Conservation (phyloP, 2,797 vertebrate species). For the Varecia variegata region DNA sequence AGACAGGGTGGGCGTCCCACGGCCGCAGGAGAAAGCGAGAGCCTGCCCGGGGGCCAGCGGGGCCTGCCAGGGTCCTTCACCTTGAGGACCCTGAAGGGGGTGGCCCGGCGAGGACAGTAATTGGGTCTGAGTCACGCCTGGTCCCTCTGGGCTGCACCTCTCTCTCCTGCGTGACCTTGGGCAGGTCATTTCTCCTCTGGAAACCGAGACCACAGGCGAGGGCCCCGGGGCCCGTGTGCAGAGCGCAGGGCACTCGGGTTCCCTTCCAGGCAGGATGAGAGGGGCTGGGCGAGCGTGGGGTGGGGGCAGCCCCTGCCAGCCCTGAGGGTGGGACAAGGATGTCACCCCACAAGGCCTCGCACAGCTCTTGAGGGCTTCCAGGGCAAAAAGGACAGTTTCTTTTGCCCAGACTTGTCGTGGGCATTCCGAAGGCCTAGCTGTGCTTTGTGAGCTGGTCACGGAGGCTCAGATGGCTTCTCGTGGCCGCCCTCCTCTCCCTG, state of each 20-base stretch:
- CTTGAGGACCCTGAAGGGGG: background rate
- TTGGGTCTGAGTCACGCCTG: background rate
- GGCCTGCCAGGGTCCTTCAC: background rate
- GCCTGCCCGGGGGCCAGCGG: accelerated
- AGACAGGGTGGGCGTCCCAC: background rate
- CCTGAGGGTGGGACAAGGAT: too few relatives aligned
- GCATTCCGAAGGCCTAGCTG: conserved; percentile 58
- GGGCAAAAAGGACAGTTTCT: background rate
- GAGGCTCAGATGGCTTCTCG: background rate
- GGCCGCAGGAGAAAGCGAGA: accelerated
- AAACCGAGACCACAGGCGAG: background rate
- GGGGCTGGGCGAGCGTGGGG: background rate
- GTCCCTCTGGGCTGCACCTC: accelerated
- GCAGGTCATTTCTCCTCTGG: background rate
- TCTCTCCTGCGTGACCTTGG: background rate
- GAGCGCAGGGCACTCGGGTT: background rate
- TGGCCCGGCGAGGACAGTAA: accelerated
- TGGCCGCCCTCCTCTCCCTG: background rate
- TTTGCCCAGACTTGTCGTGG: conserved; percentile 46
- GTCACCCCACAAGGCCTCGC: background rate
- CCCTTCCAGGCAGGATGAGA: too few relatives aligned
- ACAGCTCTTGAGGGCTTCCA: background rate
- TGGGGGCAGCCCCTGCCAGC: background rate
- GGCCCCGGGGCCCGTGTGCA: accelerated
- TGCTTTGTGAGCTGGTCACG: conserved; percentile 48